Conservation (phyloP, 2,113 vertebrate species). For the Zeus faber region DNA sequence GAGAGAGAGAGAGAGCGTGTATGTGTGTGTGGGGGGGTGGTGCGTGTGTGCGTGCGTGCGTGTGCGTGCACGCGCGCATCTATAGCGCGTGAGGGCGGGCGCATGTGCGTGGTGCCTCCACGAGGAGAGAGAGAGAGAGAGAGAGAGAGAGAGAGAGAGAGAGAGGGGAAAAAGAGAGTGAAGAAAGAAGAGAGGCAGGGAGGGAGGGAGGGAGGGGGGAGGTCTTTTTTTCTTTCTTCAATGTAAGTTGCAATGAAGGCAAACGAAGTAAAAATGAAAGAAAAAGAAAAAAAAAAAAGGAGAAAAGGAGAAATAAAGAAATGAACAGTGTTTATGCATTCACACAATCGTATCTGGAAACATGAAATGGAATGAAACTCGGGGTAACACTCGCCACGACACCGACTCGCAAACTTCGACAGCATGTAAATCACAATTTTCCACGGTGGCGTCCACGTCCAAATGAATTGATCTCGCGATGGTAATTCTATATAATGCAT, state of each 20-base stretch:
- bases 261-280: not conserved
- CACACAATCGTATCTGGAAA: not conserved
- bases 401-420: conserved; percentile 22
- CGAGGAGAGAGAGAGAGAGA: too few species aligned
- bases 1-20: not conserved
- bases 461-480: not conserved
- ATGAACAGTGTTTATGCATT: not conserved
- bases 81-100: too few species aligned
- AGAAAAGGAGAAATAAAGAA: not conserved
- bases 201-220: conserved; percentile 5
- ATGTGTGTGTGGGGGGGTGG: not conserved
- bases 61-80: too few species aligned
- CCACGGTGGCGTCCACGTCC: not conserved
- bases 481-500: conserved; percentile 3
- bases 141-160: too few species aligned
- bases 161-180: conserved; percentile 34
- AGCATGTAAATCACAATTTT: conserved; percentile 9
- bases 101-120: too few species aligned
- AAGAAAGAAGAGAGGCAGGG: conserved; percentile 14
- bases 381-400: not conserved
- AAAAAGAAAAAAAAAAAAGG: not conserved
- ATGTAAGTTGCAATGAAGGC: not conserved
- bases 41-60: conserved; percentile 22
- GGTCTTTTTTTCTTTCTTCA: too few species aligned
- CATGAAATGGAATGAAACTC: not conserved